Evolutionary conservation across 2,113 vertebrate genomes (phyloP).

Genomic region (Phrynosoma platyrhinos): DNA sequence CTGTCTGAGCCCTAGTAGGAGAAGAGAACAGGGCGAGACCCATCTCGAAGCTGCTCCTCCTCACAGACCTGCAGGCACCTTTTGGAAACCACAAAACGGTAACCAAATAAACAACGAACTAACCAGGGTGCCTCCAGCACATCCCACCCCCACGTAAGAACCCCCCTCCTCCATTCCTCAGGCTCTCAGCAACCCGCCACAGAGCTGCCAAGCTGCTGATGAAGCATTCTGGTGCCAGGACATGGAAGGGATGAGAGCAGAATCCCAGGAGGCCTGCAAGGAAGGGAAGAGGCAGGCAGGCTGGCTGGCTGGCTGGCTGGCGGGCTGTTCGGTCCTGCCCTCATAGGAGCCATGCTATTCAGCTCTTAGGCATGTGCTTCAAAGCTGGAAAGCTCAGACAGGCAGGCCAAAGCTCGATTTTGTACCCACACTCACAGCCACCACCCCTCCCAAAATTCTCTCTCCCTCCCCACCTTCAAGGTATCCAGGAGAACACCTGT

Average conservation of each 20-base stretch:
- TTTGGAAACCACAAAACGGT: constrained; percentile 57
- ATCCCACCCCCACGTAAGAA: constrained; percentile 32
- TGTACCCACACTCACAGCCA: background rate
- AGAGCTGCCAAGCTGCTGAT: constrained; percentile 50
- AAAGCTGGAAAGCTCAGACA: constrained; percentile 18
- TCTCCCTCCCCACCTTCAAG: background rate
- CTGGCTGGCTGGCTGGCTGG: background rate
- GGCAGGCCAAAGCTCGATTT: background rate
- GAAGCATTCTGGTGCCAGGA: constrained; percentile 26
- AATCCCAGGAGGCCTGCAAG: constrained; percentile 34
- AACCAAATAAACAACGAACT: constrained; percentile 56
- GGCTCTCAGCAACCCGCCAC: background rate
- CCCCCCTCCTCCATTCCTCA: background rate
- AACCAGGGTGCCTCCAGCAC: constrained; percentile 53
- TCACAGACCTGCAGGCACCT: constrained; percentile 72
- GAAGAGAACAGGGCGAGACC: constrained; percentile 60
- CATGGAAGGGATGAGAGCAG: constrained; percentile 19
- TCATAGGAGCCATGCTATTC: background rate
- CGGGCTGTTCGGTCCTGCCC: constrained; percentile 37
- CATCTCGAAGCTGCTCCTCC: constrained; percentile 53
- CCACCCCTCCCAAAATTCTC: background rate
- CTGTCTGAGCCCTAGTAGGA: constrained; percentile 35
- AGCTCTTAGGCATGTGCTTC: background rate
- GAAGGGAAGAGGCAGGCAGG: constrained; percentile 26
- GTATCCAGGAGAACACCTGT: background rate